Base-by-base conservation (phyloP, 2,113 vertebrate genomes). In the Motacilla alba region DNA sequence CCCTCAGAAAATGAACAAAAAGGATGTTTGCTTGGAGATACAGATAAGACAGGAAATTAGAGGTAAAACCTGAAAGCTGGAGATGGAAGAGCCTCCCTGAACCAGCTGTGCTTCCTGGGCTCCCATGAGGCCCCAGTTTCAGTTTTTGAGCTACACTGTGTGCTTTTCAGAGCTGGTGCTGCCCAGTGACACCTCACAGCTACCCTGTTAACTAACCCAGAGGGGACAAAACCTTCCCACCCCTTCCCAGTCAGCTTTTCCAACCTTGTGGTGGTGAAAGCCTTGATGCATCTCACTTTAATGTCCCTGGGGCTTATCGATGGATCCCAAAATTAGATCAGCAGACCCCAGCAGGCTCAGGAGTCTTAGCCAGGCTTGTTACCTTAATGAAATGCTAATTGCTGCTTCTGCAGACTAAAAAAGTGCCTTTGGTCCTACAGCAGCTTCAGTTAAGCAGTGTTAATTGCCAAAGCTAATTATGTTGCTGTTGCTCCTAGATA, bases 401-500 rank as follows among this genome's bases (percentile, higher is more conserved):
- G 90, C 93, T 83, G 64, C 85, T 90, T 88, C 52, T 94, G 68
- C 79, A 59, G 83, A 43, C 93, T 77, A 13, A 84, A 95, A 93
- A 90, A 83, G 87, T 27, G 84, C 75, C 82, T 91, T 94, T 90
- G 87, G 93, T 97, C 90, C 75, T 89, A 66, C 76, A 74, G 72
- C 90, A 96, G 90, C 91, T 77, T 74, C 82, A 79, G 85, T 69
- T 96, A 93, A 91, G 90, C 80, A 89, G 47, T 52, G 86, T 82
- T 95, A 96, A 95, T 96, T 87, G 93, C 90, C 55, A 85, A 58
- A 88, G 87, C 87, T 95, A 95, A 95, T 95, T 92, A 92, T 72
- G 74, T 93, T 88, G 90, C 85, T 91, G 91, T 96, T 96, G 62
- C 92, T 93, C 72, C 50, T 90, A 73, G 95, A 96, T 93, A 94